Conservation (phyloP, 2,888 invertebrate species). For the Pantelozetes paolii region DNA sequence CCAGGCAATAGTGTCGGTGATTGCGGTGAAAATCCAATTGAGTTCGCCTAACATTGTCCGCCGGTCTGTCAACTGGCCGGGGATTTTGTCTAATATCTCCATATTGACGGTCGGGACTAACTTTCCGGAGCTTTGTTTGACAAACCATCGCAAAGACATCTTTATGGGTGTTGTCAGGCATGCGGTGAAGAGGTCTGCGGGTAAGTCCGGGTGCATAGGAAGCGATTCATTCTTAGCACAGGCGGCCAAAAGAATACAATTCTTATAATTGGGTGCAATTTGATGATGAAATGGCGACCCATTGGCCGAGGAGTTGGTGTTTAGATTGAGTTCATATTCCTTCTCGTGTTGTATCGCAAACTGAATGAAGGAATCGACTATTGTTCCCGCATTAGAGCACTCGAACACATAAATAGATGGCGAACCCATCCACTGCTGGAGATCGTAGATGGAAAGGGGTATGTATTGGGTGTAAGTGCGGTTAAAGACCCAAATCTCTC, state of each 20-base stretch:
- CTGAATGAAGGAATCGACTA: conserved; percentile 70
- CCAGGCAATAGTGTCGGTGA: conserved; percentile 99
- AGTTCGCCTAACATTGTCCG: conserved; percentile 96
- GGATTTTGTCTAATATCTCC: conserved; percentile 89
- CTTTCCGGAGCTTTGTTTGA: conserved; percentile 74
- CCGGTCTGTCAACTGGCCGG: conserved; percentile 87
- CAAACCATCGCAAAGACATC: conserved; percentile 91
- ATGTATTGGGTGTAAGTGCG: conserved; percentile 98
- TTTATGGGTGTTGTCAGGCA: conserved; percentile 98
- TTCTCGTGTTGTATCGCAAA: conserved; percentile 87
- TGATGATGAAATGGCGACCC: conserved; percentile 49
- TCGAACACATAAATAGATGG: conserved; percentile 99
- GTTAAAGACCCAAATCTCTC: conserved; percentile 99
- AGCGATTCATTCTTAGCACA: conserved; percentile 87
- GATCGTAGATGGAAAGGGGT: conserved; percentile 93
- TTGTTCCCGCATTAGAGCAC: conserved; percentile 95
- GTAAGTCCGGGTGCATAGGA: conserved; percentile 95
- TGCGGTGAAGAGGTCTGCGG: conserved; percentile 94
- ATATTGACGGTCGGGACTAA: conserved; percentile 74
- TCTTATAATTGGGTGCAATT: conserved; percentile 60
- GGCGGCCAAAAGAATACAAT: conserved; percentile 94
- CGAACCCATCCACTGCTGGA: conserved; percentile 98
- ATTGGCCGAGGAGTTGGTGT: conserved; percentile 26
- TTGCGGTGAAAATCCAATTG: conserved; percentile 99
- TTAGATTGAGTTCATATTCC: conserved; percentile 62